Conservation (phyloP, 2,888 invertebrate species). For the Andrena hattorfiana region DNA sequence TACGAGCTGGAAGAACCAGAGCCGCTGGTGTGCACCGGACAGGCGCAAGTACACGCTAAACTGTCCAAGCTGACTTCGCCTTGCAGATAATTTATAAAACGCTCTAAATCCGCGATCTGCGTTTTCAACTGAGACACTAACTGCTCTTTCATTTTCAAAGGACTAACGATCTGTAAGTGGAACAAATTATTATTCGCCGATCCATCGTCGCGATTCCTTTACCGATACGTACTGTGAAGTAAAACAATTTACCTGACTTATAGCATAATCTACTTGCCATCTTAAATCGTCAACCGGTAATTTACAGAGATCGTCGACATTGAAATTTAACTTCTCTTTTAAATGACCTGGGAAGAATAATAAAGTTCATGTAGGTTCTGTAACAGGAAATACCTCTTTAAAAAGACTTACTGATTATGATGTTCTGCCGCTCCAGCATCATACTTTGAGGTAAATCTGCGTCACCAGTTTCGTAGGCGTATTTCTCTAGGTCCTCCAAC, state of each 20-base stretch:
- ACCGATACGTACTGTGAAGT: not conserved
- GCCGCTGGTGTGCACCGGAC: conserved; percentile 82
- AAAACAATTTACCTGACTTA: conserved; percentile 88
- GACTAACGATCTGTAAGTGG: conserved; percentile 91
- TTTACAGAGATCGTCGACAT: conserved; percentile 92
- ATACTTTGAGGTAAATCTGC: conserved; percentile 92
- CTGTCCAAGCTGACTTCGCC: conserved; percentile 88
- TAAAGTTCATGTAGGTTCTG: not conserved
- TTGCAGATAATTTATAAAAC: conserved; percentile 98
- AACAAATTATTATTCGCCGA: conserved; percentile 7
- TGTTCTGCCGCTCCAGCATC: conserved; percentile 94
- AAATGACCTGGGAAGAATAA: conserved; percentile 88
- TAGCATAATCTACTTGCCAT: conserved; percentile 95
- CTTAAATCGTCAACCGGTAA: conserved; percentile 93
- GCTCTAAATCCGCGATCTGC: conserved; percentile 98
- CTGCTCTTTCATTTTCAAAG: conserved; percentile 98
- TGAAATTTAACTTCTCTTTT: conserved; percentile 93
- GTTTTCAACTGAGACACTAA: conserved; percentile 97
- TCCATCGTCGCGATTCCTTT: not conserved
- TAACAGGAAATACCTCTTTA: not conserved
- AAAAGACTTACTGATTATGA: conserved; percentile 88
- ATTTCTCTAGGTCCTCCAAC: conserved; percentile 95
- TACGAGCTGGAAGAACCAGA: conserved; percentile 69
- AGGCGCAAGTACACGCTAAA: conserved; percentile 85
- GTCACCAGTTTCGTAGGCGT: conserved; percentile 95